These are phyloP conservation scores for Heliconius ismenius DNA, from an alignment of 2,888 invertebrate species.

Conservation along the genomic window DNA sequence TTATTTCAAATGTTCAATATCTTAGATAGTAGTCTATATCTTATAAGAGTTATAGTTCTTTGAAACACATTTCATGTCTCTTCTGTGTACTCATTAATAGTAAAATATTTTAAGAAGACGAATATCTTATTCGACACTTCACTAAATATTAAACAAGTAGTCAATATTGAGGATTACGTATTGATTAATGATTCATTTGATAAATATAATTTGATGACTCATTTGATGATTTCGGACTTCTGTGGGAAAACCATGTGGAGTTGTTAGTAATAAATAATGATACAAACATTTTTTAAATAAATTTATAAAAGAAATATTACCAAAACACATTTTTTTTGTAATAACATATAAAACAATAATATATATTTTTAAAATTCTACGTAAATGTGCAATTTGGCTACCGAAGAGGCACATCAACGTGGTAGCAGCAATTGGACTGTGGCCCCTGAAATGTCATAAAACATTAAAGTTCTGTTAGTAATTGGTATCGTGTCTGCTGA, in stretches of 20 bases:
- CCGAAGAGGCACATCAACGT: constrained; percentile 59
- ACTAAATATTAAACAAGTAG: no score
- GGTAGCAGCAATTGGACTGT: constrained; percentile 56
- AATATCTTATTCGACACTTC: no score
- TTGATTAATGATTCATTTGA: no score
- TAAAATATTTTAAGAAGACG: no score
- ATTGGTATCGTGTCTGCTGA: no score
- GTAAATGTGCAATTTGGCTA: constrained; percentile 44
- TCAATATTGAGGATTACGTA: no score
- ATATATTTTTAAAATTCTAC: not conserved
- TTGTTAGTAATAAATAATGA: not conserved
- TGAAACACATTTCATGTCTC: no score
- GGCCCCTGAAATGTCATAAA: constrained; percentile 56
- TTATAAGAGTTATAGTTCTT: no score
- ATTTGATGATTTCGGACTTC: no score
- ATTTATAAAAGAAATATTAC: not conserved
- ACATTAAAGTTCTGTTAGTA: not conserved
- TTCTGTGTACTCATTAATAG: no score
- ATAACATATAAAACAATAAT: not conserved
- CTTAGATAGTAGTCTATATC: not conserved
- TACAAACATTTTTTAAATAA: not conserved
- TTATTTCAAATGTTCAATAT: constrained; percentile 1
- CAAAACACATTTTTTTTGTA: not conserved
- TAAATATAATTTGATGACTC: no score
- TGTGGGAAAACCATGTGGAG: no score